Base-by-base conservation (phyloP, 2,888 invertebrate species). In the Boloria euphrosyne region DNA sequence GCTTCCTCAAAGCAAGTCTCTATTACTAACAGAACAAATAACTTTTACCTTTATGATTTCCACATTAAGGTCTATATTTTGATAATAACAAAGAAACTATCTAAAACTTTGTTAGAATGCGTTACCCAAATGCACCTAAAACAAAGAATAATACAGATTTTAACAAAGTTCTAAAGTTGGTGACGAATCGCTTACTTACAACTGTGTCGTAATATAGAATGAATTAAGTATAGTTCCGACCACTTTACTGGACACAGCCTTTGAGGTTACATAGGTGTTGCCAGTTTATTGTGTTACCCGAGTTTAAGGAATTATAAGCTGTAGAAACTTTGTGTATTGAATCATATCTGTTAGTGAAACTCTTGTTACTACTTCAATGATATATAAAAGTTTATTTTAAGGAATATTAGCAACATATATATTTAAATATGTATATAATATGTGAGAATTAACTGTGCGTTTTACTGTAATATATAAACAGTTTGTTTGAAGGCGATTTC, bases 181-280 rank as follows among this genome's bases (percentile, higher is more conserved):
- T 75, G 70, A 75, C 69, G 70, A 73, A 72, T 66, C 66, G 55
- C 67, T 70, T 67, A 73, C 70, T 76, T 86, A 73, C 78, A 77
- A 86, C 84, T 63, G 62, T 84, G 81, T 85, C 79, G 49, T 53
- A 74, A 59, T 77, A 62, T 27, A 63, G 31, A 44, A 44, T 59
- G 54, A 70, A 76, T 77, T 77, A 78, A 79, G 66, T 76, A 80
- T 80, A 83, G 83, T 78, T 71, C 79, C 78, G 78, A 80, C 80
- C 82, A 81, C 80, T 82, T 84, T 85, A 83, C 83, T 84, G 82
- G 83, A 83, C 83, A 82, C 80, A 88, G 88, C 84, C 87, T 90
- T 88, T 88, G 86, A 89, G 87, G 89, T 89, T 88, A 85, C 82
- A 79, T 78, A 78, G 68, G 85, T 86, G 84, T 89, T 90, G 85